Conservation (phyloP, 2,888 invertebrate species). For the Lasioglossum figueresi region DNA sequence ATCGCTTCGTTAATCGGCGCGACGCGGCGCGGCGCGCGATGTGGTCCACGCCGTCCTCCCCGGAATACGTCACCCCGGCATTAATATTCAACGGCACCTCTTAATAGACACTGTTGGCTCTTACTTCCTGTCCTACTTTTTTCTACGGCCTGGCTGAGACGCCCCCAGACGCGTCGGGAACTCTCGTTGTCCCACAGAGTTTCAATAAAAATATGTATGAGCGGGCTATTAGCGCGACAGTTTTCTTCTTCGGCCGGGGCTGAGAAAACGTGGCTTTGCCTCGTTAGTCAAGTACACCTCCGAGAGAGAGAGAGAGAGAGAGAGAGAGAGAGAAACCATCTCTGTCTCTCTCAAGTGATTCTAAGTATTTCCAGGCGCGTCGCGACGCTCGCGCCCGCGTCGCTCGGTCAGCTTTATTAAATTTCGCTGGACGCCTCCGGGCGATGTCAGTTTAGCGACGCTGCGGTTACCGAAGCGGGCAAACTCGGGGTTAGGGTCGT, state of each 20-base stretch:
- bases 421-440: conserved; percentile 27
- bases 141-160: conserved; percentile 13
- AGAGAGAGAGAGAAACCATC: too few relatives aligned
- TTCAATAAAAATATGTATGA: conserved; percentile 33
- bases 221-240: conserved; percentile 31
- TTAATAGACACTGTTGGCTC: conserved; percentile 61
- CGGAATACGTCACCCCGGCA: conserved; percentile 54
- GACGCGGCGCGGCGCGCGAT: conserved; percentile 26
- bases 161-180: not conserved
- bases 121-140: conserved; percentile 57
- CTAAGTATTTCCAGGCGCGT: not conserved
- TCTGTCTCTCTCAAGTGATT: not conserved
- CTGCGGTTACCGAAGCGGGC: conserved; percentile 14
- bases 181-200: not conserved
- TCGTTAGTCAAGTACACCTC: conserved; percentile 9
- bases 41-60: conserved; percentile 34
- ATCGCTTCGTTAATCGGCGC: conserved; percentile 65
- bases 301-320: not conserved
- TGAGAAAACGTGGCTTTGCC: not conserved
- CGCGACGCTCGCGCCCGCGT: not conserved
- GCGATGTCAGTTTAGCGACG: conserved; percentile 34
- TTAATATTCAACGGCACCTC: conserved; percentile 70
- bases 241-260: conserved; percentile 15
- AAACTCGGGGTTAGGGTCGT: not conserved
- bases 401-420: conserved; percentile 26